A percentile compares a stretch with the other conserved stretches of the same genome.
phyloP scores from a whole-genome alignment of 2,888 invertebrate species.

The Pristionchus entomophagus region DNA sequence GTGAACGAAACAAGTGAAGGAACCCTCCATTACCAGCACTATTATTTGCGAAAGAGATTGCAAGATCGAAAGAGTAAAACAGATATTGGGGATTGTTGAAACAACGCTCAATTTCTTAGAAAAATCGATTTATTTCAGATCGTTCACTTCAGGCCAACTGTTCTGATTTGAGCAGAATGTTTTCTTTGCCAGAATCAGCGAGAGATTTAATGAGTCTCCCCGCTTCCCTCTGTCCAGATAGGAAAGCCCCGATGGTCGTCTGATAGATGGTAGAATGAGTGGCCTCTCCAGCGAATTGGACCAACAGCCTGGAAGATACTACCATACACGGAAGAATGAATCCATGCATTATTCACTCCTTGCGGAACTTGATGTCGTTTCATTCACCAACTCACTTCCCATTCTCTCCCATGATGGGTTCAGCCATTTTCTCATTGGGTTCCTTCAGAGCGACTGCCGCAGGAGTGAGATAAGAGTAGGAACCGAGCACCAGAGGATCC shows the following conservation, averaged over 20 bases:
- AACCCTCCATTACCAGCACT: background rate
- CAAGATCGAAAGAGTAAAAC: background rate
- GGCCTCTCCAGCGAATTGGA: conserved; percentile 43
- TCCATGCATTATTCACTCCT: too few species aligned
- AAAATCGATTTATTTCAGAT: too few species aligned
- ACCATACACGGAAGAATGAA: background rate
- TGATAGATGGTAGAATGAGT: conserved; percentile 43
- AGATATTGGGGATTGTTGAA: background rate
- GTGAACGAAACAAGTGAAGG: background rate
- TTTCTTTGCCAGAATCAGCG: too few species aligned
- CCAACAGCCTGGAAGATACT: conserved; percentile 23
- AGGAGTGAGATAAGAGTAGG: conserved; percentile 46
- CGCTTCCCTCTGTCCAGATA: conserved; percentile 41
- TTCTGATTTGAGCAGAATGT: too few species aligned
- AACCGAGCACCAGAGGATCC: conserved; percentile 40
- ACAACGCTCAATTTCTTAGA: too few species aligned
- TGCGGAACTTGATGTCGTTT: too few species aligned
- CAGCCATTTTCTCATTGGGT: conserved; percentile 1
- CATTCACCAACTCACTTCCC: too few species aligned
- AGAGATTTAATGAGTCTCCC: too few species aligned
- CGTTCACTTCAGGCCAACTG: too few species aligned
- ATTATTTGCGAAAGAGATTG: background rate
- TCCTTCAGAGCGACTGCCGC: background rate
- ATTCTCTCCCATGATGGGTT: background rate
- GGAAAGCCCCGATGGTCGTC: conserved; percentile 26